Percentiles rank a stretch among this genome's conserved stretches.
These are phyloP conservation scores for Erebia ligea DNA, from an alignment of 2,888 invertebrate genomes.

Conservation along the genomic window DNA sequence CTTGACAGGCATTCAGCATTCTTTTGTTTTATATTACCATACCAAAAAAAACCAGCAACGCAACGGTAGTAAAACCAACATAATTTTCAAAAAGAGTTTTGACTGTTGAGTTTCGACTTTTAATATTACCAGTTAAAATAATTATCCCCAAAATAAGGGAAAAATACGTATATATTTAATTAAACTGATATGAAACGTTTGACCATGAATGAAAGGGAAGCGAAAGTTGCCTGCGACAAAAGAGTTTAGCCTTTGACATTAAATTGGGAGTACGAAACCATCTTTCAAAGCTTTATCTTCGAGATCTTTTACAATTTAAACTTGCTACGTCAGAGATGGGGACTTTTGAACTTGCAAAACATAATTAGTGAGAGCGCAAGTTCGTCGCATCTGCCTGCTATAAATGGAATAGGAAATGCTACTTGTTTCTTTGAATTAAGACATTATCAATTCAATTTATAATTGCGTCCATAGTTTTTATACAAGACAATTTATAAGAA, in stretches of 20 bases:
- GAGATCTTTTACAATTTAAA: conserved; percentile 7
- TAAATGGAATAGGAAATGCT: neutral
- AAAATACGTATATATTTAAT: neutral
- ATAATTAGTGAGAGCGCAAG: conserved; percentile 12
- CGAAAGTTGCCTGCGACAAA: neutral
- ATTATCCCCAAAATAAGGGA: neutral
- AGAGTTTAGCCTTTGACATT: conserved; percentile 4
- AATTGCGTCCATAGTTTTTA: neutral
- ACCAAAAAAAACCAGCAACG: neutral
- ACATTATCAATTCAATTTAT: neutral
- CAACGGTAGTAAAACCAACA: neutral
- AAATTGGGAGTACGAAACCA: neutral
- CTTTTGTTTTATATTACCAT: neutral
- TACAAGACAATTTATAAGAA: no score
- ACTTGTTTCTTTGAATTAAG: neutral
- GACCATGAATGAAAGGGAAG: neutral
- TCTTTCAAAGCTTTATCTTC: conserved; percentile 10
- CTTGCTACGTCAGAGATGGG: conserved; percentile 6
- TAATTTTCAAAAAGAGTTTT: neutral
- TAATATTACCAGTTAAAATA: neutral
- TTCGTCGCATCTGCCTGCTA: conserved; percentile 7
- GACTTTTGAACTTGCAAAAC: conserved; percentile 10
- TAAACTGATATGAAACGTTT: neutral
- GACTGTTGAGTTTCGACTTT: neutral
- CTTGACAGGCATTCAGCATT: no score